Evolutionary conservation across 2,888 invertebrate genomes (phyloP), one percentile per base, ranked within the genome.

Genomic region (Pyrochroa serraticornis): DNA sequence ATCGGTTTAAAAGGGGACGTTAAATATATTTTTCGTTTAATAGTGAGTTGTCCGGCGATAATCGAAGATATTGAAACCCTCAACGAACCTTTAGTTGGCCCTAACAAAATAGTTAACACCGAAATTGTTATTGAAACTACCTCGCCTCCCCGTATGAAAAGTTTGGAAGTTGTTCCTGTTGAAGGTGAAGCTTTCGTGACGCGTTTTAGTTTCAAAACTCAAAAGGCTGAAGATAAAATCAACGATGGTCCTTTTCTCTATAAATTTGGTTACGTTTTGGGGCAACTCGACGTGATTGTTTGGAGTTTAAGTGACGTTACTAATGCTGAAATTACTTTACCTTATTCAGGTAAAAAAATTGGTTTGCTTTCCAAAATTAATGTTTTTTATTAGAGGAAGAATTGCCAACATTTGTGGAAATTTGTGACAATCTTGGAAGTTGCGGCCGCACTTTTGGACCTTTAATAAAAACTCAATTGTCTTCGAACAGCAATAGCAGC

Each of bases 121-220:
- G 50, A 50, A 43, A 22, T 56, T 3, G 36, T 43, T 12, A 14
- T 61, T 6, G 45, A 56, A 49, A 59, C 62, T 7, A 52, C 56
- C 31, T 30, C 49, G 1, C 35, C 50, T 0, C 60, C 60, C 1
- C n/a, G 22, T 33, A 33, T 53, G 6, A 14, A 50, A 36, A 7
- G 7, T 7, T 13, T 60, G 0, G 50, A 43, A n/a, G 57, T 62
- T 8, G 13, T n/a, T 3, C 62, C 62, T 2, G 3, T 12, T 0
- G 39, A 41, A 2, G 62, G 62, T 3, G 60, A 44, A n/a, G 62
- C 62, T 38, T 52, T 60, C 30, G 0, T 37, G 6, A 58, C 62
- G n/a, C n/a, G 32, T 22, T 62, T 60, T 31, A 43, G 7, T 9
- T 58, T 52, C 41, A 43, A 48, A 51, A 60, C 57, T 5, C 8